Evolutionary conservation across 1,140 invertebrate species (phyloP).

Genomic region (Euwallacea similis): DNA sequence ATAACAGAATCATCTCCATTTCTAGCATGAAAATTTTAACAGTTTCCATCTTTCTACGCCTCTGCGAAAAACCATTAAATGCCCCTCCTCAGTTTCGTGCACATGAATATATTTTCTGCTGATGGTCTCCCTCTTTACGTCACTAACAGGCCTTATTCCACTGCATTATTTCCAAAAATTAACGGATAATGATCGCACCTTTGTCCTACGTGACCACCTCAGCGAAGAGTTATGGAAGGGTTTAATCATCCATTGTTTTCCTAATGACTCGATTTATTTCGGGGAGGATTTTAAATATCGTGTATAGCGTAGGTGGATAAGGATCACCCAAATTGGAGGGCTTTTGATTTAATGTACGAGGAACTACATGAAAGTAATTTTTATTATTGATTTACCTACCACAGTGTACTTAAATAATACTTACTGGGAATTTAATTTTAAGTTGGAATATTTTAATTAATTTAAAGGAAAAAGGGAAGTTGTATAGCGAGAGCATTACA

Average conservation of each 20-base stretch:
- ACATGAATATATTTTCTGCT: slow-evolving; percentile 25
- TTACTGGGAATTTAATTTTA: too few relatives aligned
- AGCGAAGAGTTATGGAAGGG: slow-evolving; percentile 18
- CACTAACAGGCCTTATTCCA: slow-evolving; percentile 34
- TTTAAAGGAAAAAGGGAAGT: background rate
- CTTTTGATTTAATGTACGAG: too few relatives aligned
- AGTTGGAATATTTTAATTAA: slow-evolving; percentile 1
- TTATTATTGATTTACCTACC: too few relatives aligned
- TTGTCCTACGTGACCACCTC: slow-evolving; percentile 12
- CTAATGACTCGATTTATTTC: slow-evolving; percentile 28
- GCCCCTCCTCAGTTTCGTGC: slow-evolving; percentile 7
- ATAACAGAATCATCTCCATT: too few relatives aligned
- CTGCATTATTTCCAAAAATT: slow-evolving; percentile 37
- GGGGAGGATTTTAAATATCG: slow-evolving; percentile 20
- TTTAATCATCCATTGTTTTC: slow-evolving; percentile 35
- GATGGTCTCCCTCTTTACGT: slow-evolving; percentile 19
- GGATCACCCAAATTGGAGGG: too few relatives aligned
- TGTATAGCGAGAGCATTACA: background rate
- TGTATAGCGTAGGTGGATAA: too few relatives aligned
- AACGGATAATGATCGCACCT: slow-evolving; percentile 30
- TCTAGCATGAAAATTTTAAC: too few relatives aligned
- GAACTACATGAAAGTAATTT: too few relatives aligned
- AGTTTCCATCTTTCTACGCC: too few relatives aligned
- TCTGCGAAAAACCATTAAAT: too few relatives aligned
- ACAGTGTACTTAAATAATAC: too few relatives aligned